Base-by-base conservation (phyloP, 2,113 vertebrate species). In the Hypomesus transpacificus region DNA sequence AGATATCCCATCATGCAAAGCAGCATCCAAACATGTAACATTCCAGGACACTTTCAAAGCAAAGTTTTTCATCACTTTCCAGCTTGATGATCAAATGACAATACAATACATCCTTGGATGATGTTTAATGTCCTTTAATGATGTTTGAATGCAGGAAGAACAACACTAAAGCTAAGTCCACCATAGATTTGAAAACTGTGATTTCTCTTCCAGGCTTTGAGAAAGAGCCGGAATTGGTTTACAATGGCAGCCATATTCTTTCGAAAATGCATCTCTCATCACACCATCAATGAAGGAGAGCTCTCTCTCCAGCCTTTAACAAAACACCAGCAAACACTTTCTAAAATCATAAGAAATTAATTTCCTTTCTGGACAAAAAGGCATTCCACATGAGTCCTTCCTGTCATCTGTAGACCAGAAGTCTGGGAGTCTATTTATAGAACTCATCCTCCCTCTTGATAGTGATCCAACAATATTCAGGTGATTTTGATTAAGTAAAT, bases 321-420 rank as follows among this genome's bases (percentile, higher is more conserved):
- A 89, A 91, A 91, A 91, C 89, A 90, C 91, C 92, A 90, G 90
- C 74, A 87, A 90, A 91, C 73, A 76, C 85, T 89, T 94, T 88
- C 78, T 82, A 70, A 87, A 94, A 91, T 93, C 89, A 89, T 88
- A 93, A 95, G 91, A 95, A 93, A 93, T 94, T 91, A 86, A 94
- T 96, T 95, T 94, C 93, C 92, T 94, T 91, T 92, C 87, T 86
- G 87, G 91, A 92, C 92, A 93, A 93, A 93, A 92, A 76, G 86
- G 91, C 91, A 93, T 94, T 95, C 93, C 93, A 93, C 87, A 90
- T 94, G 79, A 90, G 90, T 91, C 85, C 69, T 94, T 96, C 94
- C 95, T 96, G 96, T 96, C 95, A 95, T 97, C 95, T 97, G 94
- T 92, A 87, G 91, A 88, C 94, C 92, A 95, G 93, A 94, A 95